A percentile compares a stretch with the other conserved stretches of the same genome.
Evolutionary conservation across 53 echinoderm and acorn worm genomes (phyloP).

Genomic region (Luidia sarsii): DNA sequence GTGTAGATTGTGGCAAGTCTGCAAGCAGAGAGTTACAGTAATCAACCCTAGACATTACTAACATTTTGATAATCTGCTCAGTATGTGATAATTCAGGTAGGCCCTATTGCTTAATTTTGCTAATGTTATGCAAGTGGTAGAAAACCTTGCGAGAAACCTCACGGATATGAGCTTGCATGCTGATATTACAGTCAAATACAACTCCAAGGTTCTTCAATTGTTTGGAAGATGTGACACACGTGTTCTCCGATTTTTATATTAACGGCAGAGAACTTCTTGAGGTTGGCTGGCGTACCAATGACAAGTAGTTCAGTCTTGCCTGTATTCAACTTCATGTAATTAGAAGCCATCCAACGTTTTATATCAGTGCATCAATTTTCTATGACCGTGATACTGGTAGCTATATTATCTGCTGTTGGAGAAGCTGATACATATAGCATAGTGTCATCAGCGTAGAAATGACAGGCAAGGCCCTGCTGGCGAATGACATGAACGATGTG

Average conservation of each 20-base stretch:
- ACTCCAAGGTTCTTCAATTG: conserved; percentile 3
- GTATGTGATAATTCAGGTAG: background rate
- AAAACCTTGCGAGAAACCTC: conserved; percentile 1
- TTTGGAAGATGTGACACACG: background rate
- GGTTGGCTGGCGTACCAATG: too few relatives aligned
- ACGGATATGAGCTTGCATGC: conserved; percentile 5
- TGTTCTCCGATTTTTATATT: background rate
- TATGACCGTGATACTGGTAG: too few relatives aligned
- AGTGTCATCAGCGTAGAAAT: too few relatives aligned
- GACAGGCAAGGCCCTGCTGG: too few relatives aligned
- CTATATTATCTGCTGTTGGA: too few relatives aligned
- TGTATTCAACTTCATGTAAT: too few relatives aligned
- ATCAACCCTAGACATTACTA: conserved; percentile 4
- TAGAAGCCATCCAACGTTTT: too few relatives aligned
- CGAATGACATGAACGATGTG: too few relatives aligned
- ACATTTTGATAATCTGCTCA: conserved; percentile 5
- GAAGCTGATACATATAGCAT: too few relatives aligned
- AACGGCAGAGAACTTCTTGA: background rate
- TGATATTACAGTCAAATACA: conserved; percentile 3
- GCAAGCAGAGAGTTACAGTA: conserved; percentile 2
- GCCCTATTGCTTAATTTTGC: conserved; percentile 6
- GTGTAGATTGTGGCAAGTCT: background rate
- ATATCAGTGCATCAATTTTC: too few relatives aligned
- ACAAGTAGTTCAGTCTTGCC: too few relatives aligned
- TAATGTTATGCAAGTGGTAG: conserved; percentile 12